Evolutionary conservation across 2,888 invertebrate genomes (phyloP).

Genomic region (Heliconius ismenius): DNA sequence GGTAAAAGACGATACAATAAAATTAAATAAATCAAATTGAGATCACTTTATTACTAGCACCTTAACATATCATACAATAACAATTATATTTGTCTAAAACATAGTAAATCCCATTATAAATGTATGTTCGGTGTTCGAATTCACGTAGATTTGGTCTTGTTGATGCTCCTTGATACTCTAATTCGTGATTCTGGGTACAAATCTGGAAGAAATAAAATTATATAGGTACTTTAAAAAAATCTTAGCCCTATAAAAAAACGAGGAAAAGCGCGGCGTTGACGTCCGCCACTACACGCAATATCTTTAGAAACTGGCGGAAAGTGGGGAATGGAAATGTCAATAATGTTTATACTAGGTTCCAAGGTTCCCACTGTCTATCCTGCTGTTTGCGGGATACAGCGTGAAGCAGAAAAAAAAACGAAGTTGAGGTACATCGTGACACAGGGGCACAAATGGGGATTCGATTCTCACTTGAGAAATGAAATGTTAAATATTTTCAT

Average conservation of each 20-base stretch:
- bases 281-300: not conserved
- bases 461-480: too few species aligned
- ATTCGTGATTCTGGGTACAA: constrained; percentile 57
- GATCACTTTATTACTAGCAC: constrained; percentile 35
- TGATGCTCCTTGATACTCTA: constrained; percentile 62
- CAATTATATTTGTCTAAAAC: constrained; percentile 60
- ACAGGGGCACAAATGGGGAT: too few species aligned
- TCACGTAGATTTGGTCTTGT: constrained; percentile 56
- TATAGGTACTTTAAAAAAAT: not conserved
- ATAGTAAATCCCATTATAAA: constrained; percentile 41
- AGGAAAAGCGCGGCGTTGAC: not conserved
- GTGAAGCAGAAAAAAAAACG: not conserved
- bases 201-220: constrained; percentile 54
- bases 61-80: constrained; percentile 21
- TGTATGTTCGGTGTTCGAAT: not conserved
- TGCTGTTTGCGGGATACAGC: not conserved
- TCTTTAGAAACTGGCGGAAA: too few species aligned
- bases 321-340: not conserved
- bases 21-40: not conserved
- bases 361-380: not conserved
- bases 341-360: not conserved
- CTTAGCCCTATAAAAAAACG: not conserved
- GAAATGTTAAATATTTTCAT: too few species aligned
- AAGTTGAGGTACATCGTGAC: not conserved
- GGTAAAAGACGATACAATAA: not conserved